Evolutionary conservation across 2,113 vertebrate species (phyloP).

Genomic region (Nothoprocta pentlandii): DNA sequence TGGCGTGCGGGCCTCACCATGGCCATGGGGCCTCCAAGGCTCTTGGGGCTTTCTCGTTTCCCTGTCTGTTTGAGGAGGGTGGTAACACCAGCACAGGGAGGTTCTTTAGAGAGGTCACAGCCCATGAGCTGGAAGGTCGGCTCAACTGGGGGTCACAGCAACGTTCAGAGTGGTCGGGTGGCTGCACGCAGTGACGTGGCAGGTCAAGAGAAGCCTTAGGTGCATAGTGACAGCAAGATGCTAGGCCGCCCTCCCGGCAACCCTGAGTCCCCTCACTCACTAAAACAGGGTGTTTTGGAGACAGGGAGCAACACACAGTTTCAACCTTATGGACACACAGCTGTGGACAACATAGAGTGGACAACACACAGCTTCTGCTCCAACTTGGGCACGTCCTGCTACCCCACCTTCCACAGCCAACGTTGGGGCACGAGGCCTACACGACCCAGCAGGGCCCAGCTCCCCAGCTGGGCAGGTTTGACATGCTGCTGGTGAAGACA

Average conservation of each 20-base stretch:
- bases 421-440: not conserved
- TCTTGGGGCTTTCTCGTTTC: not conserved
- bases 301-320: not conserved
- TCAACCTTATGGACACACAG: not conserved
- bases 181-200: not conserved
- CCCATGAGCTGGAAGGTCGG: not conserved
- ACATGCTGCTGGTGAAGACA: not conserved
- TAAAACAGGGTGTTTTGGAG: accelerated
- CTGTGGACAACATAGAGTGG: not conserved
- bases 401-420: accelerated
- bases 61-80: not conserved
- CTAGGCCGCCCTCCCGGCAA: not conserved
- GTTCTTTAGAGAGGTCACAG: not conserved
- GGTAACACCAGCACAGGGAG: too few relatives aligned
- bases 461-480: not conserved
- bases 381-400: not conserved
- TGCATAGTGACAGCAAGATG: not conserved
- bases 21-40: not conserved
- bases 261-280: not conserved
- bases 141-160: too few relatives aligned
- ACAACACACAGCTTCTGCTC: not conserved
- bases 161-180: too few relatives aligned
- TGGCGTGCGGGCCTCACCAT: accelerated
- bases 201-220: not conserved
- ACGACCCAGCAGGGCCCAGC: accelerated